Evolutionary conservation across 2,888 invertebrate genomes (phyloP).

Genomic region (Ephialtes manifestator): DNA sequence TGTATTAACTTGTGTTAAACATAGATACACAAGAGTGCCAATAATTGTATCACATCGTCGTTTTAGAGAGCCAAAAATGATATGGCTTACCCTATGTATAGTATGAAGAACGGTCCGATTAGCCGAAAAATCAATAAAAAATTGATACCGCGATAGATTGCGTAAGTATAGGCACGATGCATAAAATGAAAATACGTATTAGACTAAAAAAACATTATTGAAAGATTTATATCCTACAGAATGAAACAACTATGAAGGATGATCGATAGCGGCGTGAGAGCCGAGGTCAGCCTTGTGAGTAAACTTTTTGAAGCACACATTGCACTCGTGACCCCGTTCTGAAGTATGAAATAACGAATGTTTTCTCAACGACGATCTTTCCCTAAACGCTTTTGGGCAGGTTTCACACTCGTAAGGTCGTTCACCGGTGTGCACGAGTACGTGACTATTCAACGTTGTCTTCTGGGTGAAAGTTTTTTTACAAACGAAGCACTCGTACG

Average conservation of each 20-base stretch:
- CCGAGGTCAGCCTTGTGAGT: slow-evolving; percentile 81
- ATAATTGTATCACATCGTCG: too few species aligned
- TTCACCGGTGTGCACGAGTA: slow-evolving; percentile 80
- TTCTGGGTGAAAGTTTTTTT: slow-evolving; percentile 82
- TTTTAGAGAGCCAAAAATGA: too few species aligned
- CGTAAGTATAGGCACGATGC: slow-evolving; percentile 47
- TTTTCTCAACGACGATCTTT: slow-evolving; percentile 79
- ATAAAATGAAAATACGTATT: slow-evolving; percentile 24
- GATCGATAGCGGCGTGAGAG: slow-evolving; percentile 80
- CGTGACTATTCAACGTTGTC: slow-evolving; percentile 81
- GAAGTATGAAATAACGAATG: slow-evolving; percentile 80
- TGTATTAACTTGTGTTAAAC: too few species aligned
- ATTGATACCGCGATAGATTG: slow-evolving; percentile 13
- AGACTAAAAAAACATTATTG: slow-evolving; percentile 19
- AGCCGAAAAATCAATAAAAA: not conserved
- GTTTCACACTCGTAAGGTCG: slow-evolving; percentile 80
- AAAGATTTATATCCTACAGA: slow-evolving; percentile 16
- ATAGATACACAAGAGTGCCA: too few species aligned
- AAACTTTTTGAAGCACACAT: slow-evolving; percentile 83
- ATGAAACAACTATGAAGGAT: slow-evolving; percentile 78
- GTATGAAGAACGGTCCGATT: slow-evolving; percentile 9
- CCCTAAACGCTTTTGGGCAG: slow-evolving; percentile 81
- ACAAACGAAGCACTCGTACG: slow-evolving; percentile 82
- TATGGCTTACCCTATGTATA: not conserved
- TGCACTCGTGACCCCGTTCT: slow-evolving; percentile 80